These are phyloP conservation scores for Hippopotamus amphibius DNA, from an alignment of 2,113 vertebrate species.

Conservation along the genomic window DNA sequence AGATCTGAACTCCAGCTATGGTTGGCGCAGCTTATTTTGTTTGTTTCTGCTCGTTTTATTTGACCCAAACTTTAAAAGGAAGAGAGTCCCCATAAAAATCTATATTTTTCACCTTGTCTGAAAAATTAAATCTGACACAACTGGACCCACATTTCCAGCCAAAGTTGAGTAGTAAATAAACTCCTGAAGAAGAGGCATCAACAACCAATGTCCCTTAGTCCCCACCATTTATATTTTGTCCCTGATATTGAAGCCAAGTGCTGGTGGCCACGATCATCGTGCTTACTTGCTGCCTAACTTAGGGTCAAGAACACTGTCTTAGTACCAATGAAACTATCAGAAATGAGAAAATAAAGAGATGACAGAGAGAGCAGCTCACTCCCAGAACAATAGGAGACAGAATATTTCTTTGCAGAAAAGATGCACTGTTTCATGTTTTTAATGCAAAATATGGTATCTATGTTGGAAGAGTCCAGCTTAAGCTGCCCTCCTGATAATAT, in stretches of 20 bases:
- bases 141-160: neutral
- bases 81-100: neutral
- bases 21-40: neutral
- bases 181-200: neutral
- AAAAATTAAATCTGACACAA: conserved; percentile 35
- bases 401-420: conserved; percentile 1
- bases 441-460: neutral
- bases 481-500: neutral
- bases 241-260: neutral
- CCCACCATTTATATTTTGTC: neutral
- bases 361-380: neutral
- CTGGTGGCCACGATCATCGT: neutral
- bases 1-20: neutral
- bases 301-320: neutral
- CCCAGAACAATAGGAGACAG: neutral
- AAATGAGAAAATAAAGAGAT: neutral
- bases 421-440: neutral
- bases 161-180: neutral
- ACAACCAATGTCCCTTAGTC: neutral
- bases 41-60: neutral
- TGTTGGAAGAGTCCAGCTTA: neutral
- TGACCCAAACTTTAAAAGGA: conserved; percentile 15
- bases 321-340: neutral
- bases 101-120: neutral
- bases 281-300: neutral